Evolutionary conservation across 2,113 vertebrate species (phyloP), one percentile per base, ranked within the genome.

Genomic region (Malaclemys terrapin): DNA sequence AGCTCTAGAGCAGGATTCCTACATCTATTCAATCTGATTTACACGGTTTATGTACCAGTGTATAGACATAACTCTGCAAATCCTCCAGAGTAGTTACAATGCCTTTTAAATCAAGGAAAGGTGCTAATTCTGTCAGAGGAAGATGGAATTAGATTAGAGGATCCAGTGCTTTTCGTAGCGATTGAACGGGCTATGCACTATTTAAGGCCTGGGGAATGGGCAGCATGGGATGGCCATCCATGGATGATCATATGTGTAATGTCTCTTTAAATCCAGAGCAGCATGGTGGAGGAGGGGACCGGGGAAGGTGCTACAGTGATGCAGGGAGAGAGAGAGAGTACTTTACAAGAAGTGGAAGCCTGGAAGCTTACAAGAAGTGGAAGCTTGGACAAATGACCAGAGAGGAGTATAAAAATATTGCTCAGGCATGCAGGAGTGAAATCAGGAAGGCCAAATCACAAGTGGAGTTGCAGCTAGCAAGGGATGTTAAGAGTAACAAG

Each of bases 131-230:
- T 89, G 2, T 49, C 72, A 89, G 78, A 88, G 42, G 90, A 80
- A 91, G 94, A 96, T 91, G 83, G 87, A 56, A 93, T 84, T 96
- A 0, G 85, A 96, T 97, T 88, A 96, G 87, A 65, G 80, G 93
- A 90, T 76, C 80, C 89, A 84, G 88, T 91, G 89, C 91, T 96
- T 56, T 69, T 94, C 89, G 89, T 80, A 82, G 56, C 86, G 90
- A 94, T 91, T 0, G 87, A 97, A 95, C 45, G 62, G 87, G 49
- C 91, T 92, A 88, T 95, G 94, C 96, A 88, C 96, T 80, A 88
- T 92, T 95, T 96, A 96, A 88, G 90, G 90, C 81, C 78, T 97
- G 96, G 96, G 94, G 94, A 38, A 82, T 86, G 89, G 95, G 94
- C 96, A 95, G 53, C 2, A 0, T 35, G 93, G 82, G 59, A 91